Evolutionary conservation across 2,797 vertebrate genomes (phyloP).

Genomic region (Melanogrammus aeglefinus): DNA sequence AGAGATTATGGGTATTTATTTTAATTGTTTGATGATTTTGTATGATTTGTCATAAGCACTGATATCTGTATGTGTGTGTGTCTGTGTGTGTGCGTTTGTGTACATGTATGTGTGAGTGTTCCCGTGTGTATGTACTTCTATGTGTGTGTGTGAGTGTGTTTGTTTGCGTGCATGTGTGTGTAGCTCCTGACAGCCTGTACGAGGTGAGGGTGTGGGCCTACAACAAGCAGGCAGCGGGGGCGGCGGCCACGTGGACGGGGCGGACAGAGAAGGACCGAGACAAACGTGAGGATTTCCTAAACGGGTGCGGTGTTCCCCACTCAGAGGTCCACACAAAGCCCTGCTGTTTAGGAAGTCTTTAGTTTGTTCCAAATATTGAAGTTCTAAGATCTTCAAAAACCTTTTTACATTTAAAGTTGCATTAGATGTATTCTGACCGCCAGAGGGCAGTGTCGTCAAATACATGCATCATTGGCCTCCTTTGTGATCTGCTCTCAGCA

Average conservation of each 20-base stretch:
- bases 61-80: not conserved
- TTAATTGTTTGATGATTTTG: too few relatives aligned
- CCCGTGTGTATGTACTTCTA: slow-evolving; percentile 5
- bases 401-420: not conserved
- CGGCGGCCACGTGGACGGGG: slow-evolving; percentile 91
- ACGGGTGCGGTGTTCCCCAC: not conserved
- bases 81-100: slow-evolving; percentile 6
- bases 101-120: slow-evolving; percentile 1
- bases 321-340: not conserved
- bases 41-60: not conserved
- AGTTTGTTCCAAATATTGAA: not conserved
- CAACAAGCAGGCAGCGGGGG: slow-evolving; percentile 89
- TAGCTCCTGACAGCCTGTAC: slow-evolving; percentile 86
- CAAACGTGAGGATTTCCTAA: slow-evolving; percentile 64
- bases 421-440: not conserved
- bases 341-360: not conserved
- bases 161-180: slow-evolving; percentile 20
- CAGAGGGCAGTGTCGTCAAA: not conserved
- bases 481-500: not conserved
- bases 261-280: slow-evolving; percentile 81
- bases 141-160: slow-evolving; percentile 19
- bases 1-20: not conserved
- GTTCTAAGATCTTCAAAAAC: not conserved
- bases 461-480: too few relatives aligned
- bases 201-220: slow-evolving; percentile 92